Evolutionary conservation across 2,797 vertebrate genomes (phyloP).

Genomic region (Gallinago nigripennis): DNA sequence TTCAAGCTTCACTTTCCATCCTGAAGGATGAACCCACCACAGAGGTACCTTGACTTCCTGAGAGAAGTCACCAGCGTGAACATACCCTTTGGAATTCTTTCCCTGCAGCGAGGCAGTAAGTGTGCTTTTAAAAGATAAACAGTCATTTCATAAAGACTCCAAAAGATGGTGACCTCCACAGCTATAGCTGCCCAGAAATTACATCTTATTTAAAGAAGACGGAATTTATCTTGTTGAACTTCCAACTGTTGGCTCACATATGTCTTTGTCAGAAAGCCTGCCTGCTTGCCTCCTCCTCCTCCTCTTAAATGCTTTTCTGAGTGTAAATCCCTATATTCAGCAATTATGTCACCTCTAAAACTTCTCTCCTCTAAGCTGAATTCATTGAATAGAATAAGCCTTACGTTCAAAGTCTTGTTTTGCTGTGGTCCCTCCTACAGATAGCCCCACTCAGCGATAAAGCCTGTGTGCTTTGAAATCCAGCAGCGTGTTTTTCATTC

Average conservation of each 20-base stretch:
- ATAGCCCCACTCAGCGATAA: background rate
- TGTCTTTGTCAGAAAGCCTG: slow-evolving; percentile 9
- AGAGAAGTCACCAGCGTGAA: background rate
- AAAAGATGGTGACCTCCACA: background rate
- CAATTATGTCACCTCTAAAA: slow-evolving; percentile 54
- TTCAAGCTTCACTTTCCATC: background rate
- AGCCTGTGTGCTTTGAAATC: background rate
- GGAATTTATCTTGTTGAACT: slow-evolving; percentile 7
- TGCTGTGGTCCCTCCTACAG: background rate
- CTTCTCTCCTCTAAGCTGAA: background rate
- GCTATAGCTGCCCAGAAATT: background rate
- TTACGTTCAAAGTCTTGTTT: background rate
- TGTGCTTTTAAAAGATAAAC: background rate
- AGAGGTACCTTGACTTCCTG: background rate
- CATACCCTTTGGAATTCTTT: background rate
- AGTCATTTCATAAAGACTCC: background rate
- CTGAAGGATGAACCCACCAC: background rate
- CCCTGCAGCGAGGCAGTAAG: background rate
- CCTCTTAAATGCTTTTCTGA: background rate
- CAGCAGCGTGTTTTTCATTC: background rate
- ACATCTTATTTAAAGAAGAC: background rate
- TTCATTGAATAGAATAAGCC: background rate
- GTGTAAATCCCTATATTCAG: slow-evolving; percentile 27
- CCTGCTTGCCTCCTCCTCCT: background rate
- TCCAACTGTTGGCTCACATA: background rate